phyloP scores from a whole-genome alignment of 2,888 invertebrate species.

The Mimas tiliae region DNA sequence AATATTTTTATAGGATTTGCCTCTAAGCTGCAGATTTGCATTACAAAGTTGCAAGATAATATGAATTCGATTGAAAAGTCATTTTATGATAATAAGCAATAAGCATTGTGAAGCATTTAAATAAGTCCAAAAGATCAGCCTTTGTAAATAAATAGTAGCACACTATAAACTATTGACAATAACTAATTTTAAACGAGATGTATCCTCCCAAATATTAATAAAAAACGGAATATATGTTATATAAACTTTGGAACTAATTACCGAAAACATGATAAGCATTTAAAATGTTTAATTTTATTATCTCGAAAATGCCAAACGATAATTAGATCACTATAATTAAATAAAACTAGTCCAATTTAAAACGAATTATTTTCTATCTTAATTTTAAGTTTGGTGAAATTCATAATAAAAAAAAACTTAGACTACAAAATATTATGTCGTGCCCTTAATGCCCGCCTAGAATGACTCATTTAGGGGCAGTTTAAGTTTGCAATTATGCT shows the following conservation, averaged over 20 bases:
- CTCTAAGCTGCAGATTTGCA: constrained; percentile 12
- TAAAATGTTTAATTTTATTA: too few species aligned
- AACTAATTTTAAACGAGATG: too few species aligned
- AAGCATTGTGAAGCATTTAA: not conserved
- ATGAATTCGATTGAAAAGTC: not conserved
- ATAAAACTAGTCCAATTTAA: too few species aligned
- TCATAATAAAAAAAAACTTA: not conserved
- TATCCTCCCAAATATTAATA: too few species aligned
- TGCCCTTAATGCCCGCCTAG: constrained; percentile 10
- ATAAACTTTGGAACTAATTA: too few species aligned
- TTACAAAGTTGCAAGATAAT: constrained; percentile 16
- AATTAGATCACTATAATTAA: too few species aligned
- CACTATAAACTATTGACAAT: too few species aligned
- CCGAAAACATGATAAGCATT: too few species aligned
- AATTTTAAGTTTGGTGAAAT: not conserved
- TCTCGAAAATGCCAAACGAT: too few species aligned
- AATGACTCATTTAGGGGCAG: constrained; percentile 38
- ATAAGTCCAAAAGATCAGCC: not conserved
- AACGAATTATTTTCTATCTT: not conserved
- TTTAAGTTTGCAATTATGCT: constrained; percentile 51
- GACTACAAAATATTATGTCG: not conserved
- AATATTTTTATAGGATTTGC: constrained; percentile 7
- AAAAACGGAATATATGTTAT: too few species aligned
- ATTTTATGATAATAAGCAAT: constrained; percentile 2
- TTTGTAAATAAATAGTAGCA: not conserved